Percentiles rank a stretch among this genome's conserved stretches.
Conservation (phyloP, 2,113 vertebrate species). For the Orycteropus afer region DNA sequence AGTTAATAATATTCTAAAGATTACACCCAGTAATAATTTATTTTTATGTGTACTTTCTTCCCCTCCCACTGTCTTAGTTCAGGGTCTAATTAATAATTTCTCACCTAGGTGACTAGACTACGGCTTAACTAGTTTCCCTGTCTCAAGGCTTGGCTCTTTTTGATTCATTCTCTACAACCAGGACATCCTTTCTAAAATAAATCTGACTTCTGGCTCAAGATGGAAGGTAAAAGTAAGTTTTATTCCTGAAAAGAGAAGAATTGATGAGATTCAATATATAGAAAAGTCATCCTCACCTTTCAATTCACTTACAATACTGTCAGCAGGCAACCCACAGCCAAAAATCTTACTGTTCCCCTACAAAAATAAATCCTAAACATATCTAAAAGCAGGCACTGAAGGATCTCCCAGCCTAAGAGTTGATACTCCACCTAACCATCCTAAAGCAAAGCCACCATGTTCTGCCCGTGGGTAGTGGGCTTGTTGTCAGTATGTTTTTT, state of each 20-base stretch:
- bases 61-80: background rate
- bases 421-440: background rate
- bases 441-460: background rate
- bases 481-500: background rate
- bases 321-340: background rate
- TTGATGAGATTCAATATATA: background rate
- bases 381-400: slow-evolving; percentile 9
- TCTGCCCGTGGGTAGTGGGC: background rate
- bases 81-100: background rate
- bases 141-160: background rate
- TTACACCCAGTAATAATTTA: slow-evolving; percentile 9
- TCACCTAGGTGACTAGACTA: background rate
- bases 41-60: background rate
- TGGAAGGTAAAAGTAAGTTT: background rate
- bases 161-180: slow-evolving; percentile 38
- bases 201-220: background rate
- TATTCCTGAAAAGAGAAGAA: slow-evolving; percentile 36
- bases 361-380: background rate
- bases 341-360: slow-evolving; percentile 6
- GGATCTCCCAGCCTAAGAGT: background rate
- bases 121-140: background rate
- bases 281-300: background rate
- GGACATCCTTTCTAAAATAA: slow-evolving; percentile 29
- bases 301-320: background rate
- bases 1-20: background rate